A percentile compares a stretch with the other conserved stretches of the same genome.
These are phyloP conservation scores for Scortum barcoo DNA, from an alignment of 2,113 vertebrate species.

Conservation along the genomic window DNA sequence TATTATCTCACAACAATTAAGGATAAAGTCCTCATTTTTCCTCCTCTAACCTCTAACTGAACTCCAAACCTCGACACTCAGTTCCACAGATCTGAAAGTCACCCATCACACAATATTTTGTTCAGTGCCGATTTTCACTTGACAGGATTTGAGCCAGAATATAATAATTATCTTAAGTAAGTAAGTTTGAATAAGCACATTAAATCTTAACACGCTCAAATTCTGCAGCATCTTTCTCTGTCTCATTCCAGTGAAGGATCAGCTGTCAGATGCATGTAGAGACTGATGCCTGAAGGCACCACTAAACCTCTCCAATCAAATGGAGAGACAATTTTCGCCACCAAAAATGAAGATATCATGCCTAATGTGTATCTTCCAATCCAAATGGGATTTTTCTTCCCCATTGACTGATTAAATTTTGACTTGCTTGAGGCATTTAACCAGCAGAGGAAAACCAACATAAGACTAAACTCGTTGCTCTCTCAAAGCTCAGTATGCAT, in stretches of 20 bases:
- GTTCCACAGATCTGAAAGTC: neutral
- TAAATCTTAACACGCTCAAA: conserved; percentile 5
- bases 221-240: conserved; percentile 18
- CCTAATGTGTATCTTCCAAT: conserved; percentile 39
- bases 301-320: conserved; percentile 43
- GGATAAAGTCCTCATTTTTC: neutral
- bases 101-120: neutral
- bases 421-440: conserved; percentile 57
- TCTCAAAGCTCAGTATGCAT: conserved; percentile 19
- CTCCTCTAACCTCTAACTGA: no score
- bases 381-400: conserved; percentile 54
- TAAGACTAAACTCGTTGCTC: conserved; percentile 25
- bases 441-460: conserved; percentile 44
- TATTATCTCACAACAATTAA: neutral
- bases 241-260: conserved; percentile 36
- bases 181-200: neutral
- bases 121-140: neutral
- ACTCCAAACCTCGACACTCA: neutral
- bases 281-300: conserved; percentile 29
- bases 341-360: conserved; percentile 51
- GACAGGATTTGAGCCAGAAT: neutral
- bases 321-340: conserved; percentile 7
- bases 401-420: conserved; percentile 58
- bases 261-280: conserved; percentile 18
- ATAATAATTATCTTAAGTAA: neutral